These are phyloP conservation scores for Typhlichthys eigenmanni DNA, from an alignment of 2,797 vertebrate genomes.

Conservation along the genomic window DNA sequence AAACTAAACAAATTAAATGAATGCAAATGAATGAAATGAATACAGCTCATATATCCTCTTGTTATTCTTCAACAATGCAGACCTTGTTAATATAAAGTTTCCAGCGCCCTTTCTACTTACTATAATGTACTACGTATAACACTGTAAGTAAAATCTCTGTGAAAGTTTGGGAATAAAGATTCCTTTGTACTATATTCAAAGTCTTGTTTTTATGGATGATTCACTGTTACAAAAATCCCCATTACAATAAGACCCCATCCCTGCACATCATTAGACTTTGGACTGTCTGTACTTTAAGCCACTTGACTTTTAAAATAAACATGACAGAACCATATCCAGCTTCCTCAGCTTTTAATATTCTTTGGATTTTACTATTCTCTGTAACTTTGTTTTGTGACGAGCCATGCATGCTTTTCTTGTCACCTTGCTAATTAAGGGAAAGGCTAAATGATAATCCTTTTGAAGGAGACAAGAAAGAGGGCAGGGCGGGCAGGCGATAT, in stretches of 20 bases:
- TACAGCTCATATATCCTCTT: neutral
- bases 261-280: too few relatives aligned
- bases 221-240: too few relatives aligned
- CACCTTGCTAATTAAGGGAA: slow-evolving; percentile 62
- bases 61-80: too few relatives aligned
- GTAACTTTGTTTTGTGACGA: slow-evolving; percentile 6
- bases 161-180: too few relatives aligned
- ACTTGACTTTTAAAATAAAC: too few relatives aligned
- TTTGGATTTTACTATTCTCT: slow-evolving; percentile 8
- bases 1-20: neutral
- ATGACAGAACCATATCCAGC: too few relatives aligned
- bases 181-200: too few relatives aligned
- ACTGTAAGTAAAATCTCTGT: neutral
- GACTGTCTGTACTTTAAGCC: too few relatives aligned
- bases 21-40: neutral
- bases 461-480: slow-evolving; percentile 53
- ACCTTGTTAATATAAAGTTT: too few relatives aligned
- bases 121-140: neutral
- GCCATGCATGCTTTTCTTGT: slow-evolving; percentile 44
- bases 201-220: too few relatives aligned
- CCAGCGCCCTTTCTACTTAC: too few relatives aligned
- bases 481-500: slow-evolving; percentile 48
- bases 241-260: too few relatives aligned
- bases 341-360: neutral
- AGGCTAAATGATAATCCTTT: slow-evolving; percentile 63